Evolutionary conservation across 2,888 invertebrate genomes (phyloP).

Genomic region (Eupithecia pulchellata): DNA sequence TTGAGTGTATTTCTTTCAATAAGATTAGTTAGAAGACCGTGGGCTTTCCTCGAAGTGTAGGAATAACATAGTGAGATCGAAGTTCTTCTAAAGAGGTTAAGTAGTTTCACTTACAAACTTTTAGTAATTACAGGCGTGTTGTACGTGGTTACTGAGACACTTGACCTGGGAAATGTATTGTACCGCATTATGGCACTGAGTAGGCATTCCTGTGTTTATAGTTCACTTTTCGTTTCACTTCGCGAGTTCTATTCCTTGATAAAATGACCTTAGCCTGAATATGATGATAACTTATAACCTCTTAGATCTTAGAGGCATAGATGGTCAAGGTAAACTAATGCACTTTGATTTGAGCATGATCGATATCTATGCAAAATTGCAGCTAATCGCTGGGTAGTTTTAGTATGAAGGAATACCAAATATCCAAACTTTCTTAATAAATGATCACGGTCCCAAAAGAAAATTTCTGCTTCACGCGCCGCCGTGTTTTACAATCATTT

Average conservation of each 20-base stretch:
- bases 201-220: background rate
- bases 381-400: background rate
- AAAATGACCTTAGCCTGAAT: too few species aligned
- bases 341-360: too few species aligned
- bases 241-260: background rate
- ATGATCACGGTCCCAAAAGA: too few species aligned
- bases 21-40: background rate
- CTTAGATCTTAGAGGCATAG: too few species aligned
- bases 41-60: background rate
- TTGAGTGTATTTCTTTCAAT: background rate
- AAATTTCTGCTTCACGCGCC: too few species aligned
- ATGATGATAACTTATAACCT: background rate
- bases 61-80: background rate
- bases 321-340: too few species aligned
- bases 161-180: background rate
- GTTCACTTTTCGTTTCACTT: background rate
- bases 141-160: background rate
- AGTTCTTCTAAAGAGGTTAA: constrained; percentile 3
- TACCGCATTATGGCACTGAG: background rate
- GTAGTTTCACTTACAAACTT: constrained; percentile 11
- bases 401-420: too few species aligned
- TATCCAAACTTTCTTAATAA: too few species aligned
- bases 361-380: background rate
- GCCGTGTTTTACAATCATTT: too few species aligned
- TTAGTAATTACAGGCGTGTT: constrained; percentile 1